These are phyloP conservation scores for Mylabris phalerata DNA, from an alignment of 1,140 invertebrate species.

Conservation along the genomic window DNA sequence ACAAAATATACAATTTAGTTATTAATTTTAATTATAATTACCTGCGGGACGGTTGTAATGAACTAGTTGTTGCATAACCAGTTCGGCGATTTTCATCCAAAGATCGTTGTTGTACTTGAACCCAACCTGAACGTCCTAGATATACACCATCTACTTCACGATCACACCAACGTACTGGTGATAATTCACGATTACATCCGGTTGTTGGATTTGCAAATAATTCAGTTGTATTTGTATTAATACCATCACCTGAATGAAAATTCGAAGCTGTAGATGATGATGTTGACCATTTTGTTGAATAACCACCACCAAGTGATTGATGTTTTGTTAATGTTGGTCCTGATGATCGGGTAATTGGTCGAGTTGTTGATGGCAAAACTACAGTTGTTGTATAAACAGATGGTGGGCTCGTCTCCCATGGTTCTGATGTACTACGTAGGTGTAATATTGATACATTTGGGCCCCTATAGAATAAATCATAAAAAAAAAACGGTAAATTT, in stretches of 20 bases:
- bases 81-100: slow-evolving; percentile 47
- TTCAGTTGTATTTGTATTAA: slow-evolving; percentile 40
- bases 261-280: slow-evolving; percentile 17
- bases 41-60: slow-evolving; percentile 35
- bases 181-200: slow-evolving; percentile 45
- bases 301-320: slow-evolving; percentile 32
- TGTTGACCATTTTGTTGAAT: slow-evolving; percentile 16
- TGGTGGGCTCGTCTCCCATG: slow-evolving; percentile 43
- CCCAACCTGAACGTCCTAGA: slow-evolving; percentile 51
- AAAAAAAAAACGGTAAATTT: background rate
- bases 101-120: slow-evolving; percentile 53
- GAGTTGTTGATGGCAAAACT: background rate
- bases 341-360: slow-evolving; percentile 22
- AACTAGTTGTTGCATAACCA: slow-evolving; percentile 35
- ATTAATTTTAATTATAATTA: no score
- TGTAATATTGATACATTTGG: slow-evolving; percentile 52
- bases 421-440: slow-evolving; percentile 48
- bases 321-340: slow-evolving; percentile 36
- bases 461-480: slow-evolving; percentile 41
- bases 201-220: slow-evolving; percentile 42
- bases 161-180: slow-evolving; percentile 55
- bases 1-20: no score
- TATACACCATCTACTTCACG: slow-evolving; percentile 54
- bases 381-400: slow-evolving; percentile 20
- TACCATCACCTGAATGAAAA: slow-evolving; percentile 39